phyloP scores from a whole-genome alignment of 2,797 vertebrate species.

The Acanthiza pusilla region DNA sequence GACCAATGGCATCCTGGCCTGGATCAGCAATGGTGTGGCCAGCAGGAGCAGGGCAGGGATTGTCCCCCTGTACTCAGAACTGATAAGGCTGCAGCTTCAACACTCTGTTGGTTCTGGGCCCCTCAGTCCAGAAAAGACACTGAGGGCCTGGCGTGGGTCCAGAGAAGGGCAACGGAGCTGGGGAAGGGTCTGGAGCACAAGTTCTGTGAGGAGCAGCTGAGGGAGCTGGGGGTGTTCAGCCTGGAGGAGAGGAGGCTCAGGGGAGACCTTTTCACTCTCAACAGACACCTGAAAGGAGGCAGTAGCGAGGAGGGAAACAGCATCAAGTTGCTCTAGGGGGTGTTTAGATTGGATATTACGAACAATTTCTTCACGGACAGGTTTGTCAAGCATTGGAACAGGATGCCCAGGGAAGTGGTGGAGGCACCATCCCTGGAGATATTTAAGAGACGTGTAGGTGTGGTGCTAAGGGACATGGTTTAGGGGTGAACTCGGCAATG shows the following conservation, averaged over 20 bases:
- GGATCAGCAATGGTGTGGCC: not conserved
- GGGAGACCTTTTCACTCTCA: accelerated
- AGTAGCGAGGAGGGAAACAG: accelerated
- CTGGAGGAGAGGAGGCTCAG: not conserved
- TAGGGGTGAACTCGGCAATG: not conserved
- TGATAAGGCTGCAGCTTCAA: accelerated
- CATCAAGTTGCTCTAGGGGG: accelerated
- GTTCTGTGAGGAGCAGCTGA: not conserved
- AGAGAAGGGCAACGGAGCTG: not conserved
- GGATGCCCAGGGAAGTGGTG: not conserved
- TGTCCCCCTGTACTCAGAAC: accelerated
- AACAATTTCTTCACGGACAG: not conserved
- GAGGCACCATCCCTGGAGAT: not conserved
- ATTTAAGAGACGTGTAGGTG: not conserved
- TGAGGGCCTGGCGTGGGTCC: accelerated
- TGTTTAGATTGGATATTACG: not conserved
- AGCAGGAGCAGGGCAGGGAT: not conserved
- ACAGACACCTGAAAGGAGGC: not conserved
- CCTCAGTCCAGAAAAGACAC: not conserved
- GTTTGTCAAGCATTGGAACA: not conserved
- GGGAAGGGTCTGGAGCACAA: not conserved
- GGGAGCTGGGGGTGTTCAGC: accelerated
- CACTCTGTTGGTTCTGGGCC: not conserved
- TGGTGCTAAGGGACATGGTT: not conserved
- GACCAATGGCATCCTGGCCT: not conserved